phyloP scores from a whole-genome alignment of 2,888 invertebrate genomes.

The Cephus rjabovi region DNA sequence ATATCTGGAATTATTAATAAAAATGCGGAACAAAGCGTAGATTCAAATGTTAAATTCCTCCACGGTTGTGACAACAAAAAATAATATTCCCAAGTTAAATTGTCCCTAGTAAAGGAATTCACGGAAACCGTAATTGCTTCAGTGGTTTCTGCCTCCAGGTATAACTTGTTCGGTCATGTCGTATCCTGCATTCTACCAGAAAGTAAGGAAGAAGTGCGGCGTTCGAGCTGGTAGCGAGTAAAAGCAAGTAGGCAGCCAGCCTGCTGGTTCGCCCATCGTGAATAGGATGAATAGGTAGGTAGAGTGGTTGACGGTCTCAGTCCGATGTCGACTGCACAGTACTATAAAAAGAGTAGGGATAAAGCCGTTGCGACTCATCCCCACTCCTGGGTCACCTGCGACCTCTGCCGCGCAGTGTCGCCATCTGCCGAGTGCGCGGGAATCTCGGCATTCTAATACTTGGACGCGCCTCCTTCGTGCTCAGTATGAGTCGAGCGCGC shows the following conservation, averaged over 20 bases:
- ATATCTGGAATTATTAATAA: background rate
- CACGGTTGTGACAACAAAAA: background rate
- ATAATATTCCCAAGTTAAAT: background rate
- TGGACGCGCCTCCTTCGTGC: slow-evolving; percentile 13
- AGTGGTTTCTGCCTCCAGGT: background rate
- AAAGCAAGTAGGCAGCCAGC: background rate
- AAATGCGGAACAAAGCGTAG: background rate
- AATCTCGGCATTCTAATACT: slow-evolving; percentile 16
- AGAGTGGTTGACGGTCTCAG: background rate
- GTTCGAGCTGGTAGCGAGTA: background rate
- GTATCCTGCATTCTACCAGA: background rate
- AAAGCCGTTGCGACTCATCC: slow-evolving; percentile 11
- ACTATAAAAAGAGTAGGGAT: background rate
- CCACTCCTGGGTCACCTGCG: slow-evolving; percentile 11
- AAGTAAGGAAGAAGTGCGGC: background rate
- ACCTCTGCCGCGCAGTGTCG: slow-evolving; percentile 11
- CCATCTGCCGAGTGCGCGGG: slow-evolving; percentile 10
- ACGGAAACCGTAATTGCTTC: background rate
- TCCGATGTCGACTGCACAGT: background rate
- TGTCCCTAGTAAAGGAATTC: background rate
- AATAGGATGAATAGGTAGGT: background rate
- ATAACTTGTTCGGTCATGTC: background rate
- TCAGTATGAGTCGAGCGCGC: slow-evolving; percentile 25
- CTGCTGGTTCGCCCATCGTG: background rate
- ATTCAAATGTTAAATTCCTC: background rate